phyloP scores from a whole-genome alignment of 2,113 vertebrate species.

The Romanogobio albipinnatus region DNA sequence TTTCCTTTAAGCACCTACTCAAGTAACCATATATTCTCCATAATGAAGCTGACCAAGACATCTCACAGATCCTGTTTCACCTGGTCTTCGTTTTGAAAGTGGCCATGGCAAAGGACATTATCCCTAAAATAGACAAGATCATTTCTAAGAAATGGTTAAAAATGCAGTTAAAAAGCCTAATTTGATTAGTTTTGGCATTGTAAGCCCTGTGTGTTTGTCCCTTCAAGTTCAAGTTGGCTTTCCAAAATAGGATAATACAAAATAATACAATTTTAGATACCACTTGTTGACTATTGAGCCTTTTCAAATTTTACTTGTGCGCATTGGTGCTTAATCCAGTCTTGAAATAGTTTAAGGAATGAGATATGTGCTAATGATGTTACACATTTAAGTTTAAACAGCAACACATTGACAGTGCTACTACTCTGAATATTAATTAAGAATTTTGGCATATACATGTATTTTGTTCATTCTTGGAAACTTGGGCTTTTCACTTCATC shows the following conservation, averaged over 20 bases:
- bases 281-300: neutral
- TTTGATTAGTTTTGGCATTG: neutral
- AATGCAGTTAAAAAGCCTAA: neutral
- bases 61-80: neutral
- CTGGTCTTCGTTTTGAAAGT: neutral
- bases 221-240: neutral
- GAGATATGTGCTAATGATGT: too few relatives aligned
- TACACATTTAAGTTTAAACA: too few relatives aligned
- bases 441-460: too few relatives aligned
- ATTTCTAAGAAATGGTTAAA: neutral
- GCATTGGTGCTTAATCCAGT: too few relatives aligned
- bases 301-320: neutral
- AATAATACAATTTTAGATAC: neutral
- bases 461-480: neutral
- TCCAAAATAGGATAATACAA: neutral
- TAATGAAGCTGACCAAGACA: slow-evolving; percentile 14
- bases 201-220: neutral
- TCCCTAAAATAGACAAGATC: neutral
- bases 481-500: neutral
- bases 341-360: too few relatives aligned
- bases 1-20: neutral
- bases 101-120: neutral
- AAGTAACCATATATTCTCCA: neutral
- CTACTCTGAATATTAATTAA: too few relatives aligned
- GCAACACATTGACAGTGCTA: too few relatives aligned